These are phyloP conservation scores for Ophthalmolycus amberensis DNA, from an alignment of 2,113 vertebrate genomes.

Conservation along the genomic window DNA sequence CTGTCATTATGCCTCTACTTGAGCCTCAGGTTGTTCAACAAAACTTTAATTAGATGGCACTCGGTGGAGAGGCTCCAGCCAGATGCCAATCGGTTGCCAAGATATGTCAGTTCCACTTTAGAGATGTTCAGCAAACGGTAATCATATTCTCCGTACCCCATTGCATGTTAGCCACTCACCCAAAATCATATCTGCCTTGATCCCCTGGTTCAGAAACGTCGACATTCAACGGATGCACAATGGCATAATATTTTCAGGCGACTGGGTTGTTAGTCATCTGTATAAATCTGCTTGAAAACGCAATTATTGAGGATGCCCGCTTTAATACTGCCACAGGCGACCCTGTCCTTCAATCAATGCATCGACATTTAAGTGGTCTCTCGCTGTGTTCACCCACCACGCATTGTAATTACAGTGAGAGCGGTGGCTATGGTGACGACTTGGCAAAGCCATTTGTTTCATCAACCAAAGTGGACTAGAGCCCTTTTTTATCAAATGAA, in stretches of 20 bases:
- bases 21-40: constrained; percentile 48
- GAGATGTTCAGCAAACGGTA: constrained; percentile 28
- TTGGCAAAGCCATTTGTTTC: constrained; percentile 71
- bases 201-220: background rate
- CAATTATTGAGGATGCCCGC: constrained; percentile 21
- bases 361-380: constrained; percentile 39
- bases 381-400: constrained; percentile 31
- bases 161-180: constrained; percentile 23
- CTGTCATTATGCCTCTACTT: background rate
- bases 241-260: background rate
- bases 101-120: constrained; percentile 32
- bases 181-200: background rate
- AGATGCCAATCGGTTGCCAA: constrained; percentile 37
- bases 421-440: constrained; percentile 29
- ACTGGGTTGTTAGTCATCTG: constrained; percentile 15
- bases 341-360: constrained; percentile 46
- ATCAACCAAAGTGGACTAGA: constrained; percentile 73
- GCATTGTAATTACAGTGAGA: constrained; percentile 62
- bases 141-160: background rate
- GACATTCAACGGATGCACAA: background rate
- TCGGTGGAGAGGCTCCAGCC: constrained; percentile 39
- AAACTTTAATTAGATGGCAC: constrained; percentile 54
- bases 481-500: constrained; percentile 63
- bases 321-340: constrained; percentile 5
- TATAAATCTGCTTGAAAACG: constrained; percentile 23